phyloP scores from a whole-genome alignment of 2,113 vertebrate genomes.

The Typhlomys cinereus region DNA sequence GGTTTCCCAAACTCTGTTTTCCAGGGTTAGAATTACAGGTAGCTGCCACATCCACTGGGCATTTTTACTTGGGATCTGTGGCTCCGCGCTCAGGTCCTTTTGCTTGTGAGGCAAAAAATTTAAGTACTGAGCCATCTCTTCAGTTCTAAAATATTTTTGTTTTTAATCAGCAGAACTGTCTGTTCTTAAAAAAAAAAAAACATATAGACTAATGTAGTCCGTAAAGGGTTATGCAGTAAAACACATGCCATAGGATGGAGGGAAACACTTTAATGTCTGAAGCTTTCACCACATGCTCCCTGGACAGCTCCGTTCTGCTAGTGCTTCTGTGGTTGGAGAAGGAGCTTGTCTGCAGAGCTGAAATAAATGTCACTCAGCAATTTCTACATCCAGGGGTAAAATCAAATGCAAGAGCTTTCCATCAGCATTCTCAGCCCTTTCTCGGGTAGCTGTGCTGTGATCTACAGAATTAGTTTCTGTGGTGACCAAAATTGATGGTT shows the following conservation, averaged over 20 bases:
- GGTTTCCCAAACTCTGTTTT: too few species aligned
- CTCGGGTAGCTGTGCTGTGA: background rate
- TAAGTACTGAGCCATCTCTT: too few species aligned
- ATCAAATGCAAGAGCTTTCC: background rate
- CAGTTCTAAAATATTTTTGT: background rate
- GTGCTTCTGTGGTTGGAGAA: conserved; percentile 68
- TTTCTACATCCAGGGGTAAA: background rate
- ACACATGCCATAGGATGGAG: conserved; percentile 51
- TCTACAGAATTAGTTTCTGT: background rate
- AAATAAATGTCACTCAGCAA: conserved; percentile 3
- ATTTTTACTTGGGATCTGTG: too few species aligned
- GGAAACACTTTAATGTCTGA: conserved; percentile 64
- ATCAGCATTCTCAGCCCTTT: background rate
- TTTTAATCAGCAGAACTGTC: conserved; percentile 75
- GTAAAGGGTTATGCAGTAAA: conserved; percentile 72
- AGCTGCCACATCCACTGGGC: too few species aligned
- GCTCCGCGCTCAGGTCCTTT: too few species aligned
- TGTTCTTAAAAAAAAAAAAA: conserved; percentile 73
- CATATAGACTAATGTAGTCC: conserved; percentile 74
- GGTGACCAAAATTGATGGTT: background rate
- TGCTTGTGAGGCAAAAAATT: too few species aligned
- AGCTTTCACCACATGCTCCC: conserved; percentile 62
- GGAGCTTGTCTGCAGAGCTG: conserved; percentile 28
- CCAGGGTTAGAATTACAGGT: too few species aligned
- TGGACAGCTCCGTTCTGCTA: conserved; percentile 65